phyloP scores from a whole-genome alignment of 2,113 vertebrate species.

The Sander lucioperca region DNA sequence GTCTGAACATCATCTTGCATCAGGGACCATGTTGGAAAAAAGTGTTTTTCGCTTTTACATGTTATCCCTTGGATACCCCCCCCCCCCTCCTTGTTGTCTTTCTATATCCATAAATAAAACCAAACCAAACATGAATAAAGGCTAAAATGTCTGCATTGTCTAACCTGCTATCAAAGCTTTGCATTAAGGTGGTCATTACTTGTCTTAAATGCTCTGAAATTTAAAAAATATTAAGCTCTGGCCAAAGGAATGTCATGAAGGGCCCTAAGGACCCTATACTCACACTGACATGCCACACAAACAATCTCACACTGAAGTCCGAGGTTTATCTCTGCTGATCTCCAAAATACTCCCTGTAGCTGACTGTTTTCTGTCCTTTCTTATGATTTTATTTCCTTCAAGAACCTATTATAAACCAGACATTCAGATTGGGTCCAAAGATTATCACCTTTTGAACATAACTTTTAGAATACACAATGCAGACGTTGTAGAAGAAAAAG shows the following conservation, averaged over 20 bases:
- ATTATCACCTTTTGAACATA: not conserved
- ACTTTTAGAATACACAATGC: not conserved
- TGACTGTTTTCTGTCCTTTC: constrained; percentile 11
- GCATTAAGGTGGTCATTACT: constrained; percentile 41
- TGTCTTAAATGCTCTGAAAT: constrained; percentile 35
- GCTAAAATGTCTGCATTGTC: constrained; percentile 35
- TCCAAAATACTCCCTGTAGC: constrained; percentile 5
- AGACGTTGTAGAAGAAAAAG: not conserved
- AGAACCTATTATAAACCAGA: constrained; percentile 23
- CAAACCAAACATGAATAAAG: constrained; percentile 2
- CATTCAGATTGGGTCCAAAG: not conserved
- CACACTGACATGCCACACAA: constrained; percentile 29
- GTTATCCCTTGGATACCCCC: no score
- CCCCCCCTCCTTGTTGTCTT: no score
- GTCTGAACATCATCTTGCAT: no score
- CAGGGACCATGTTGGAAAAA: no score
- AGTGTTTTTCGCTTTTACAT: no score
- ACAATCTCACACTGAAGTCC: constrained; percentile 23
- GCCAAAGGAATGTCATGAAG: constrained; percentile 53
- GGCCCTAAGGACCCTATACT: constrained; percentile 43
- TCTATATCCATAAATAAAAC: no score
- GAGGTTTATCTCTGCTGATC: constrained; percentile 41
- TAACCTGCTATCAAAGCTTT: constrained; percentile 42
- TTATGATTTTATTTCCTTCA: not conserved
- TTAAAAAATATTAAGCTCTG: constrained; percentile 41